These are phyloP conservation scores for Nephrocerus scutellatus DNA, from an alignment of 2,888 invertebrate genomes.

Conservation along the genomic window DNA sequence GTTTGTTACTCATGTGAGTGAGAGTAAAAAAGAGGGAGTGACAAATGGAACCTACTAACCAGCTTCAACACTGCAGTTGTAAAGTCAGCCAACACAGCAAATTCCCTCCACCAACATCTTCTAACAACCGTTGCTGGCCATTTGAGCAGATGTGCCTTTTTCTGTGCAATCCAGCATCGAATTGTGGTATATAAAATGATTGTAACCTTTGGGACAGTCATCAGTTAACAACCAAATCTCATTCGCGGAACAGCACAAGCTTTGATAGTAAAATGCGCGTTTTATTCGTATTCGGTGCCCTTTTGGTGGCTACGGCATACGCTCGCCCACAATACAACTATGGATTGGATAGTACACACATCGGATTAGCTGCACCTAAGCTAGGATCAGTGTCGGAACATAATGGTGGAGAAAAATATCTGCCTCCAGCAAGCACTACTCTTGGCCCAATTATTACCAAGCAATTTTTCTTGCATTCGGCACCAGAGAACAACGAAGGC, in stretches of 20 bases:
- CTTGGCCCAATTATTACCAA: constrained; percentile 38
- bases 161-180: constrained; percentile 8
- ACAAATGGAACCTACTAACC: too few species aligned
- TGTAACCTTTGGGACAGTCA: constrained; percentile 19
- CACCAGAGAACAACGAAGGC: constrained; percentile 40
- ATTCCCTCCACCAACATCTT: too few species aligned
- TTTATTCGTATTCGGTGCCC: constrained; percentile 25
- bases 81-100: too few species aligned
- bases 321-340: constrained; percentile 42
- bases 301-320: constrained; percentile 27
- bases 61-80: too few species aligned
- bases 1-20: too few species aligned
- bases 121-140: too few species aligned
- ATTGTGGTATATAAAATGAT: constrained; percentile 22
- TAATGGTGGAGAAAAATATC: constrained; percentile 24
- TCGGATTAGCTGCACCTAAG: constrained; percentile 11
- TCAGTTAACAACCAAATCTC: constrained; percentile 23
- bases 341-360: constrained; percentile 23
- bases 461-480: constrained; percentile 41
- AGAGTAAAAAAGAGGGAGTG: too few species aligned
- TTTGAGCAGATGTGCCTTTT: constrained; percentile 12
- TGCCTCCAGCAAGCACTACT: constrained; percentile 21
- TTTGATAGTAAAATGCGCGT: constrained; percentile 24
- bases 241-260: constrained; percentile 18
- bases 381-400: constrained; percentile 8